phyloP scores from a whole-genome alignment of 2,797 vertebrate genomes.

The Argyrosomus regius region DNA sequence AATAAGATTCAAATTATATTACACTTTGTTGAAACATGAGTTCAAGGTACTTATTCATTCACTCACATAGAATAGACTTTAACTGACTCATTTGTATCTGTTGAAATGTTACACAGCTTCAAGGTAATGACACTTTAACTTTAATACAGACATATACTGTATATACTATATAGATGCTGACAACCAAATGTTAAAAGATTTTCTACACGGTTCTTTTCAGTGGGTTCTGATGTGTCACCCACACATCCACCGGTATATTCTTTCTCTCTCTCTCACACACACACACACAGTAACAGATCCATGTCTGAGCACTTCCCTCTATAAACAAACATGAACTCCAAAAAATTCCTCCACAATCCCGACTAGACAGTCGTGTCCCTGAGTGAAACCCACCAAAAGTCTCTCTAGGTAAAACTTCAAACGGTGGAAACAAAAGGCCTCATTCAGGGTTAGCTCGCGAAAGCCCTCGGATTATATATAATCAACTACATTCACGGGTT shows the following conservation, averaged over 20 bases:
- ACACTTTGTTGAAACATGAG: neutral
- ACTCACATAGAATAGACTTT: neutral
- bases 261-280: conserved; percentile 6
- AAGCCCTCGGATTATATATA: conserved; percentile 25
- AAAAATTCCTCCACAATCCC: conserved; percentile 44
- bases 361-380: conserved; percentile 42
- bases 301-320: conserved; percentile 30
- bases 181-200: conserved; percentile 15
- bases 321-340: conserved; percentile 59
- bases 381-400: conserved; percentile 36
- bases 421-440: conserved; percentile 51
- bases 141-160: neutral
- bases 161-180: neutral
- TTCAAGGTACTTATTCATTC: neutral
- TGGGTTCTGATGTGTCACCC: conserved; percentile 17
- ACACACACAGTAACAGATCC: conserved; percentile 31
- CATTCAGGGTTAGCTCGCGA: conserved; percentile 30
- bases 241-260: conserved; percentile 22
- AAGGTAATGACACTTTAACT: neutral
- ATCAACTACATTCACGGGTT: conserved; percentile 31
- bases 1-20: neutral
- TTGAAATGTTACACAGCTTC: neutral
- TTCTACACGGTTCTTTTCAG: conserved; percentile 22
- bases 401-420: conserved; percentile 44
- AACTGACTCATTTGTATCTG: neutral